These are phyloP conservation scores for Meriones psammophilus DNA, from an alignment of 2,797 vertebrate genomes.

Conservation along the genomic window DNA sequence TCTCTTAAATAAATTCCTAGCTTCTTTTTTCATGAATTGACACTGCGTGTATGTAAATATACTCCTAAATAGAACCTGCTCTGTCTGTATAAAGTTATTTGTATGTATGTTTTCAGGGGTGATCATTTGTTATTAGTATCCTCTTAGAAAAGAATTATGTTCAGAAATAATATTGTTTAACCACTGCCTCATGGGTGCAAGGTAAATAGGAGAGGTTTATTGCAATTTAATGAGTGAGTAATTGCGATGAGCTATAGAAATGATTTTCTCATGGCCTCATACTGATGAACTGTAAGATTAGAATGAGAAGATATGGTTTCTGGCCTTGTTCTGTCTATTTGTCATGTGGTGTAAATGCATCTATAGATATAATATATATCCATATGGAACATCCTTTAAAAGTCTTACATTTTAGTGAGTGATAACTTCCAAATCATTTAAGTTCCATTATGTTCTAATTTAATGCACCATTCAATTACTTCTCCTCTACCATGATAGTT, in stretches of 20 bases:
- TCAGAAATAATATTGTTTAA: conserved; percentile 39
- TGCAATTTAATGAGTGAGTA: conserved; percentile 32
- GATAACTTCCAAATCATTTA: neutral
- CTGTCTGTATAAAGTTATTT: neutral
- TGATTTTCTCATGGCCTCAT: conserved; percentile 4
- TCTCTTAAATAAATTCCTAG: neutral
- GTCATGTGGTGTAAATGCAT: neutral
- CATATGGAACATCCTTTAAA: neutral
- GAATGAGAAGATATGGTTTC: neutral
- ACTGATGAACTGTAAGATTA: neutral
- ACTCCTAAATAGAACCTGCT: neutral
- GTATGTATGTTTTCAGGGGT: neutral
- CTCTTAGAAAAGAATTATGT: neutral
- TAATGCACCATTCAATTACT: conserved; percentile 5
- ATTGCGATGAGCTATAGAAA: neutral
- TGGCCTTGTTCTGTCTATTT: neutral
- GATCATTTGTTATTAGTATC: neutral
- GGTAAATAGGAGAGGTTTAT: neutral
- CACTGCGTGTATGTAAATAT: neutral
- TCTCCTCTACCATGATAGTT: neutral
- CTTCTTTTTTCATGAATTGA: neutral
- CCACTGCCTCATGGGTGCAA: neutral
- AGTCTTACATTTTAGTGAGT: conserved; percentile 1
- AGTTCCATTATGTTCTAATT: neutral
- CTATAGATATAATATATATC: neutral